A percentile compares a stretch with the other conserved stretches of the same genome.
phyloP scores from a whole-genome alignment of 1,140 invertebrate species.

The Riptortus pedestris region DNA sequence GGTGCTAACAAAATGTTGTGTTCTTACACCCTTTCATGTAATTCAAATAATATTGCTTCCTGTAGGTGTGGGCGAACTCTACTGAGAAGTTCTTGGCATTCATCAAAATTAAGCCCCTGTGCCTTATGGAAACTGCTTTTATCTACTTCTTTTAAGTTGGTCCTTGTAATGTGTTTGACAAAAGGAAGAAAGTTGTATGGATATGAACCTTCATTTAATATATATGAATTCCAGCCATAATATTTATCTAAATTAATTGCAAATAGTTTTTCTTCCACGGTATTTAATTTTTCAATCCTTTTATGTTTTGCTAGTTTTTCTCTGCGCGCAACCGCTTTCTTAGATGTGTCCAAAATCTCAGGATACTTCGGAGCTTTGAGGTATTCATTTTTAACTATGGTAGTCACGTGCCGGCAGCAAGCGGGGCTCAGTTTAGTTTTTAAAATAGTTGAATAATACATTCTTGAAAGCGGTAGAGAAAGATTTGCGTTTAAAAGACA shows the following conservation, averaged over 20 bases:
- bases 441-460: background rate
- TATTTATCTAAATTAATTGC: constrained; percentile 67
- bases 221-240: constrained; percentile 58
- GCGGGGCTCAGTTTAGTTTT: background rate
- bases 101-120: constrained; percentile 24
- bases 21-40: constrained; percentile 43
- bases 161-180: constrained; percentile 60
- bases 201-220: constrained; percentile 47
- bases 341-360: constrained; percentile 24
- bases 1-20: too few relatives aligned
- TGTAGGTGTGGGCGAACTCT: constrained; percentile 46
- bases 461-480: background rate
- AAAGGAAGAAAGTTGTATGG: constrained; percentile 56
- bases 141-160: constrained; percentile 45
- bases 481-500: too few relatives aligned
- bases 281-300: constrained; percentile 49
- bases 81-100: constrained; percentile 39
- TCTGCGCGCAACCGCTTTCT: constrained; percentile 17
- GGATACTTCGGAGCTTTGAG: constrained; percentile 26
- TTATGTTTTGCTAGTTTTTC: constrained; percentile 21
- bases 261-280: constrained; percentile 71
- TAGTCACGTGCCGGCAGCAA: background rate
- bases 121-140: constrained; percentile 39
- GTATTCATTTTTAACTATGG: constrained; percentile 4
- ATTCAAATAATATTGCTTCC: constrained; percentile 49